phyloP scores from a whole-genome alignment of 2,797 vertebrate genomes.

The Netta rufina region DNA sequence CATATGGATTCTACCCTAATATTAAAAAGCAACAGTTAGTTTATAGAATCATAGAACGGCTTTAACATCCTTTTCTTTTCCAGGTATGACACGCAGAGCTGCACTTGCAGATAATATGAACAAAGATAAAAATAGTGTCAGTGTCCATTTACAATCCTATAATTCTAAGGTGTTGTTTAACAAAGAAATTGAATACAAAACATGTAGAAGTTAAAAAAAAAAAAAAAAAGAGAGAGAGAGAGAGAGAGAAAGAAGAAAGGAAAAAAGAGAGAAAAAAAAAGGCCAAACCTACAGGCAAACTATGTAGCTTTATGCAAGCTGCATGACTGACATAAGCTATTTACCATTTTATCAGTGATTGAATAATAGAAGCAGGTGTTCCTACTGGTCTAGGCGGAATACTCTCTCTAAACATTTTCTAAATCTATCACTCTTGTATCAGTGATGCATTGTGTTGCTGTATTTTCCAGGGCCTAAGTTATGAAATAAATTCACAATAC shows the following conservation, averaged over 20 bases:
- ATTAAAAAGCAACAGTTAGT: conserved; percentile 35
- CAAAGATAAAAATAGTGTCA: conserved; percentile 69
- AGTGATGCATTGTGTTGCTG: conserved; percentile 63
- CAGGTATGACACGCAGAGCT: neutral
- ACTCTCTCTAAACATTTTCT: conserved; percentile 72
- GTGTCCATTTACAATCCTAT: conserved; percentile 65
- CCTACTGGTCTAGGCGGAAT: conserved; percentile 73
- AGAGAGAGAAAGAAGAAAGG: neutral
- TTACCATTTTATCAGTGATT: conserved; percentile 79
- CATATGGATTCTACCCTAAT: neutral
- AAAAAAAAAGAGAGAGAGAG: neutral
- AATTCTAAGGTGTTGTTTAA: conserved; percentile 72
- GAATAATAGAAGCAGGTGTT: conserved; percentile 80
- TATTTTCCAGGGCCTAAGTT: conserved; percentile 64
- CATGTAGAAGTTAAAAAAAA: neutral
- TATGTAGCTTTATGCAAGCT: conserved; percentile 67
- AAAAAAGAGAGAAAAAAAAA: neutral
- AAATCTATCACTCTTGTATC: conserved; percentile 75
- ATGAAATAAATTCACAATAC: conserved; percentile 62
- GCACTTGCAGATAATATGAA: conserved; percentile 58
- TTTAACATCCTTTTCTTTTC: conserved; percentile 9
- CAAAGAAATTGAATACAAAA: conserved; percentile 68
- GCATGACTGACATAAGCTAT: conserved; percentile 74
- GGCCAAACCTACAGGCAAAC: conserved; percentile 69
- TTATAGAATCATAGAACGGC: neutral